These are phyloP conservation scores for Procapra przewalskii DNA, from an alignment of 2,113 vertebrate species.

Conservation along the genomic window DNA sequence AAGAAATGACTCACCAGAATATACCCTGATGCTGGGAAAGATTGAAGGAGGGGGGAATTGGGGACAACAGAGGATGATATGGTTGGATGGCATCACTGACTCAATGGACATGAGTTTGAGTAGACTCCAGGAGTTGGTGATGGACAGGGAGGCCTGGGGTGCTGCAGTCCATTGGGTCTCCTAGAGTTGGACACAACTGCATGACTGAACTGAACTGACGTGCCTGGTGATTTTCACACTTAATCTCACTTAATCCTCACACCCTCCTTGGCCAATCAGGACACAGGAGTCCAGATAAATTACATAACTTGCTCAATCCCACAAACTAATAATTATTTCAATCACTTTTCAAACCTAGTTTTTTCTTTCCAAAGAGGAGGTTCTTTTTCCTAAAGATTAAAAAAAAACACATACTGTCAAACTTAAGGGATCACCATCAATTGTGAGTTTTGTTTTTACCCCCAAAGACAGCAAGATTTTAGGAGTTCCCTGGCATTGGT, in stretches of 20 bases:
- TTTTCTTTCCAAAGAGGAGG: background rate
- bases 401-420: background rate
- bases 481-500: background rate
- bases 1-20: background rate
- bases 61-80: background rate
- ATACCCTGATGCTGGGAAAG: background rate
- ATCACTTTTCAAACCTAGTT: background rate
- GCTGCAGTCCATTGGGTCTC: background rate
- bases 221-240: background rate
- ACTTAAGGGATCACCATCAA: background rate
- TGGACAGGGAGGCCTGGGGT: background rate
- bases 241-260: background rate
- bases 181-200: background rate
- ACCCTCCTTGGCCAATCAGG: background rate
- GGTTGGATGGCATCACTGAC: background rate
- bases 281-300: background rate
- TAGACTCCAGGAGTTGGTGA: background rate
- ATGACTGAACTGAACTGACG: background rate
- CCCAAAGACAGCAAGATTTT: background rate
- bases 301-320: background rate
- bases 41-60: accelerated
- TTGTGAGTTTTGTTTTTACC: background rate
- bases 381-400: background rate
- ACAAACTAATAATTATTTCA: background rate
- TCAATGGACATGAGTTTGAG: background rate